Evolutionary conservation across 2,888 invertebrate genomes (phyloP).

Genomic region (Azorinus chamasolen): DNA sequence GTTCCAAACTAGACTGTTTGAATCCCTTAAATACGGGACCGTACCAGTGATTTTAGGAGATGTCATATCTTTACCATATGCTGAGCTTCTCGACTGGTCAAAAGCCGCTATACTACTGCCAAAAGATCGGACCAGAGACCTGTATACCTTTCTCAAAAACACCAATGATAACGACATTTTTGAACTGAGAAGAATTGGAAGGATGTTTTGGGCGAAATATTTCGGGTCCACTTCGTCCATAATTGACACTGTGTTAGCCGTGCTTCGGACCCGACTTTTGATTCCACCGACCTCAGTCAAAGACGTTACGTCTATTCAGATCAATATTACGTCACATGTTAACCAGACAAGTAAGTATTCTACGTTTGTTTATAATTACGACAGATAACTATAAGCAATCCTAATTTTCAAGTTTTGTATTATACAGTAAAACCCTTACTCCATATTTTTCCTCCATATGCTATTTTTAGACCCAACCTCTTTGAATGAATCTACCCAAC

Average conservation of each 20-base stretch:
- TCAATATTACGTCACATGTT: too few relatives aligned
- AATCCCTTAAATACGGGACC: constrained; percentile 95
- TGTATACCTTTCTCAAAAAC: constrained; percentile 95
- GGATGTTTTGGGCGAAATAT: constrained; percentile 96
- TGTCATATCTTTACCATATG: constrained; percentile 91
- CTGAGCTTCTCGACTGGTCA: constrained; percentile 90
- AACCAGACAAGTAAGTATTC: too few relatives aligned
- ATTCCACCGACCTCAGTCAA: constrained; percentile 94
- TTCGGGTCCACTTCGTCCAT: constrained; percentile 95
- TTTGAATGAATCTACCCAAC: too few relatives aligned
- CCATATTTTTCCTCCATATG: too few relatives aligned
- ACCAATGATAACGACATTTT: constrained; percentile 94
- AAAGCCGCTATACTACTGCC: constrained; percentile 86
- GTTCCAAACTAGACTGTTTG: constrained; percentile 92
- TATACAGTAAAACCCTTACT: too few relatives aligned
- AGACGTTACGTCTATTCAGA: constrained; percentile 91
- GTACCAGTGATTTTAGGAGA: constrained; percentile 96
- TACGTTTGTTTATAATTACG: too few relatives aligned
- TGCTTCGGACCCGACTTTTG: constrained; percentile 93
- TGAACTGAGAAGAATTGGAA: constrained; percentile 94
- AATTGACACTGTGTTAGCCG: constrained; percentile 93
- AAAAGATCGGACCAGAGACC: constrained; percentile 90
- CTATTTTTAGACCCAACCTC: too few relatives aligned
- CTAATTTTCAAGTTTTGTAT: too few relatives aligned
- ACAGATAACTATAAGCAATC: too few relatives aligned